Conservation (phyloP, 2,797 vertebrate species). For the Columba guinea region DNA sequence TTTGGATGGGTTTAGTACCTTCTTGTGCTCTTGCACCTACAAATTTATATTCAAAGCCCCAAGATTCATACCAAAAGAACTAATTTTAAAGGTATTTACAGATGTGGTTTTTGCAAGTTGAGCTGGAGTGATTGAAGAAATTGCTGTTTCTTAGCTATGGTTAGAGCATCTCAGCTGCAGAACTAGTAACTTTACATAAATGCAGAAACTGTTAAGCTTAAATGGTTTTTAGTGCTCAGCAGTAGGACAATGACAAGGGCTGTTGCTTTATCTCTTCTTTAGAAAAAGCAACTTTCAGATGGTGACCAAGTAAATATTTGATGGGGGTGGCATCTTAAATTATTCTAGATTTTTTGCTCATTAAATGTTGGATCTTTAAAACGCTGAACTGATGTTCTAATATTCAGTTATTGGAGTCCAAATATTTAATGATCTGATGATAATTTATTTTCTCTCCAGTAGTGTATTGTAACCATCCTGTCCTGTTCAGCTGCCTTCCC, state of each 20-base stretch:
- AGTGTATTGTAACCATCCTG: neutral
- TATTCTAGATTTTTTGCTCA: neutral
- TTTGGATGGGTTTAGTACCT: neutral
- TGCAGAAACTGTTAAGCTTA: neutral
- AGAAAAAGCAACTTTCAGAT: neutral
- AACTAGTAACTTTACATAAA: neutral
- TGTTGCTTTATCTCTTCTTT: neutral
- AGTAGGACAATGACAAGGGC: neutral
- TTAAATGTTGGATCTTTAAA: neutral
- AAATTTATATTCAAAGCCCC: neutral
- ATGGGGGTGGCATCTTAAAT: neutral
- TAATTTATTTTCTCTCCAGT: conserved; percentile 37
- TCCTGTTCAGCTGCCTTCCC: conserved; percentile 34
- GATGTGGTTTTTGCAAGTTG: neutral
- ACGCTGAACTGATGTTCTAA: neutral
- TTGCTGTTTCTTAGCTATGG: neutral
- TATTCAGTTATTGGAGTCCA: neutral
- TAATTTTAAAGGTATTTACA: neutral
- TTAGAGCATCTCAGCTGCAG: neutral
- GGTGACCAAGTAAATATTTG: neutral
- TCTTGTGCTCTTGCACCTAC: neutral
- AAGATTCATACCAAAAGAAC: neutral
- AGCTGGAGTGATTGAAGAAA: neutral
- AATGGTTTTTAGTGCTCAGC: neutral
- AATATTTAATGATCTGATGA: neutral